These are phyloP conservation scores for Epizoanthus illoricatus DNA, from an alignment of 92 coral and sea anemone genomes.

Conservation along the genomic window DNA sequence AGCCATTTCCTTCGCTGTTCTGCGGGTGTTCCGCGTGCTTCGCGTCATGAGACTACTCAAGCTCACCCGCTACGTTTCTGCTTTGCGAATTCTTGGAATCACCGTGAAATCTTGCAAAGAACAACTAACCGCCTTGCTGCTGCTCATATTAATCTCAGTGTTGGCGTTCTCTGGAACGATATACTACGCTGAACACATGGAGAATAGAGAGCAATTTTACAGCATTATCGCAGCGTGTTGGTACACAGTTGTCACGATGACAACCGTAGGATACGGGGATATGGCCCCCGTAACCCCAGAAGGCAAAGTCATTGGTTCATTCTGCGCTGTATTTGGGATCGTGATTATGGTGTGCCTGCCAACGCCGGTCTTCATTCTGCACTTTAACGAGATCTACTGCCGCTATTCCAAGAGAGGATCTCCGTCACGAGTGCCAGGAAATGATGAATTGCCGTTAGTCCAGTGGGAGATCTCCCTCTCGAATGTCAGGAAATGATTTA, in stretches of 20 bases:
- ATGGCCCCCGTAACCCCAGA: slow-evolving; percentile 68
- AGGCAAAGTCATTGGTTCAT: slow-evolving; percentile 82
- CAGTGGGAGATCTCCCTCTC: no score
- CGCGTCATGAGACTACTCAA: slow-evolving; percentile 81
- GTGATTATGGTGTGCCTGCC: slow-evolving; percentile 90
- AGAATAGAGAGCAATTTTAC: slow-evolving; percentile 60
- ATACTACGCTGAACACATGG: slow-evolving; percentile 68
- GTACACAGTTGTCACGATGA: slow-evolving; percentile 96
- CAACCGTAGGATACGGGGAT: slow-evolving; percentile 97
- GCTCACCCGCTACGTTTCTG: slow-evolving; percentile 91
- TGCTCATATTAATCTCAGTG: slow-evolving; percentile 64
- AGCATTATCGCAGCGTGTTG: slow-evolving; percentile 91
- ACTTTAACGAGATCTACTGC: slow-evolving; percentile 83
- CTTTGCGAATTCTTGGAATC: slow-evolving; percentile 80
- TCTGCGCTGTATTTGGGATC: slow-evolving; percentile 87
- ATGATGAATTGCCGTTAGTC: no score
- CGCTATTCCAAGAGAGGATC: slow-evolving; percentile 32
- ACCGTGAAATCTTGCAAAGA: slow-evolving; percentile 79
- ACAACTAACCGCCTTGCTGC: slow-evolving; percentile 70
- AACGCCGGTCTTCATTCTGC: slow-evolving; percentile 85
- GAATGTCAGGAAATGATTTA: no score
- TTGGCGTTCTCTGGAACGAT: slow-evolving; percentile 75
- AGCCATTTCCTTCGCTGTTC: slow-evolving; percentile 63
- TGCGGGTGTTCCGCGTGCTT: slow-evolving; percentile 77
- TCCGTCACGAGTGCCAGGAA: neutral